Evolutionary conservation across 2,797 vertebrate species (phyloP), one percentile per base, ranked within the genome.

Genomic region (Borostomias antarcticus): DNA sequence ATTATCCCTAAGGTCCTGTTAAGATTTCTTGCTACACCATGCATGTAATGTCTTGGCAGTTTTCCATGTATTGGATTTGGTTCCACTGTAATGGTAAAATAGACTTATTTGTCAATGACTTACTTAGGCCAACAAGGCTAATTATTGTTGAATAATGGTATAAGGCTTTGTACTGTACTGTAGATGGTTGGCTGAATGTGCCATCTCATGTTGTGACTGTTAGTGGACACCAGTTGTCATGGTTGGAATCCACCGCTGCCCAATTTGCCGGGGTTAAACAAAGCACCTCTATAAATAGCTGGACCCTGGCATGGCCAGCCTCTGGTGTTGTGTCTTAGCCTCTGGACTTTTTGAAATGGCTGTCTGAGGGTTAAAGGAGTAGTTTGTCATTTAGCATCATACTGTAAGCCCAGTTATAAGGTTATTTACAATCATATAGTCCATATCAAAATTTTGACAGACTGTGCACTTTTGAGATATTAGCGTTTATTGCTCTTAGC

Each of bases 211-310:
- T 9, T 35, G 1, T n/a, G 6, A n/a, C 53, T 47, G 29, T 43
- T 6, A 47, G 28, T 57, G 29, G 50, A 32, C 37, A 48, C 19
- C 28, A 32, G 51, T 13, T 45, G 25, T 64, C 33, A 54, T 40
- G 58, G 35, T 21, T 26, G 15, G 25, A 59, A 15, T 58, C 47
- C 25, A 45, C 23, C 11, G 23, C 8, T 11, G 58, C 37, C 15
- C 30, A 37, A 11, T 11, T 53, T 54, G 33, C 30, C 35, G 40
- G 28, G 28, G 25, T 32, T 45, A 21, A 19, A 35, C 50, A n/a
- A 37, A 23, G 19, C 25, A 9, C 6, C n/a, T 56, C 43, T 58
- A 40, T 50, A 69, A 58, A 58, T 58, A 58, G 21, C 53, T 48
- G 13, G 2, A 19, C 10, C 23, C 2, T 9, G 45, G 26, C 23